phyloP scores from a whole-genome alignment of 2,113 vertebrate species.

The Oostethus manadensis region DNA sequence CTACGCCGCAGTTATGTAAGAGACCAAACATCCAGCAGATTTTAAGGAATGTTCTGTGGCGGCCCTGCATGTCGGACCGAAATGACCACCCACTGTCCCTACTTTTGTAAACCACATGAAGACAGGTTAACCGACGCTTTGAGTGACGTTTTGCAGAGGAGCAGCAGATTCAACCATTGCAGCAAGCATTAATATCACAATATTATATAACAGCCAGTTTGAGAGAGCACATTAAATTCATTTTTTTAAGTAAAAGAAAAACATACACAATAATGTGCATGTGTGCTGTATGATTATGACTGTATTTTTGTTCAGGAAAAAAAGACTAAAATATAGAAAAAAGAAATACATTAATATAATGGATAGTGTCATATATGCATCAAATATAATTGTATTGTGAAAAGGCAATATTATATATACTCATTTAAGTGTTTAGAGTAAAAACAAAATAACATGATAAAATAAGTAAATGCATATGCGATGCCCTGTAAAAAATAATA shows the following conservation, averaged over 20 bases:
- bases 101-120: constrained; percentile 67
- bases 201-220: not conserved
- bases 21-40: constrained; percentile 60
- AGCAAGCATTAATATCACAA: not conserved
- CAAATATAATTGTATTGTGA: not conserved
- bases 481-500: too few relatives aligned
- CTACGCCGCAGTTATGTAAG: constrained; percentile 70
- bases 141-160: constrained; percentile 29
- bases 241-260: not conserved
- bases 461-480: too few relatives aligned
- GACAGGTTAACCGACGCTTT: constrained; percentile 27
- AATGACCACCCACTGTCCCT: constrained; percentile 60
- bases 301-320: too few relatives aligned
- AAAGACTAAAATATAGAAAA: too few relatives aligned
- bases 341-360: not conserved
- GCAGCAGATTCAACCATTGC: not conserved
- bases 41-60: constrained; percentile 57
- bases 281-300: not conserved
- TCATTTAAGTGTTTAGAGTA: too few relatives aligned
- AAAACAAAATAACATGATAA: too few relatives aligned
- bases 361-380: not conserved
- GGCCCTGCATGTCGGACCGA: constrained; percentile 41
- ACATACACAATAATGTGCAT: too few relatives aligned
- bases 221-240: not conserved
- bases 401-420: too few relatives aligned